Evolutionary conservation across 2,797 vertebrate genomes (phyloP), one percentile per base, ranked within the genome.

Genomic region (Bradypus variegatus): DNA sequence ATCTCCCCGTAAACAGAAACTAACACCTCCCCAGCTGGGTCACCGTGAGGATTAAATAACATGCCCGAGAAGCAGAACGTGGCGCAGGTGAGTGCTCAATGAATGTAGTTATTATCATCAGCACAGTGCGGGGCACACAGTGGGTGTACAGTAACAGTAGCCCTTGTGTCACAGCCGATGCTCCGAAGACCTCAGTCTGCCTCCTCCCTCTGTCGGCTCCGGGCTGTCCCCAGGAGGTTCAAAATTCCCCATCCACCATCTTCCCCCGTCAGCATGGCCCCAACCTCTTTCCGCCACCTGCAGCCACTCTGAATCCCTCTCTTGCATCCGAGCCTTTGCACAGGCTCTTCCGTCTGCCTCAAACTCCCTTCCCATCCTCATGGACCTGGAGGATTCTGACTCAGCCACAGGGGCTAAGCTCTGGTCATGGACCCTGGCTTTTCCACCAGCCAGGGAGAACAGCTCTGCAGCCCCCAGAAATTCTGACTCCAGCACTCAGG

Each of bases 101-200:
- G 89, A 83, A 80, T 0, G 2, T 67, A 94, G 83, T 89, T 89
- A 89, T 81, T 90, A 85, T 65, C 33, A 33, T 73, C 16, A 70
- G 86, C 76, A 86, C 27, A 55, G 75, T 50, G 31, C 5, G 1
- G 89, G 87, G 86, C 89, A 86, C 88, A 9, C 1, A 2, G 79
- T 41, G 84, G 91, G 76, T 79, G 9, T 72, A 91, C 15, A 8
- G 75, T n/a, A 21, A 58, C 8, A 38, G 80, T 27, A 91, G 89
- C 91, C 93, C 93, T 94, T 89, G 82, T 79, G 38, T 92, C 79
- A 80, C 89, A 92, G 88, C 81, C 70, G 14, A 41, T 2, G 2
- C 67, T 88, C 55, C 36, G 70, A 76, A 67, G 55, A n/a, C 16
- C 0, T 1, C 0, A 69, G 10, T 79, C 81, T 67, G 38, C 76